Evolutionary conservation across 2,113 vertebrate species (phyloP).

Genomic region (Cebidichthys violaceus): DNA sequence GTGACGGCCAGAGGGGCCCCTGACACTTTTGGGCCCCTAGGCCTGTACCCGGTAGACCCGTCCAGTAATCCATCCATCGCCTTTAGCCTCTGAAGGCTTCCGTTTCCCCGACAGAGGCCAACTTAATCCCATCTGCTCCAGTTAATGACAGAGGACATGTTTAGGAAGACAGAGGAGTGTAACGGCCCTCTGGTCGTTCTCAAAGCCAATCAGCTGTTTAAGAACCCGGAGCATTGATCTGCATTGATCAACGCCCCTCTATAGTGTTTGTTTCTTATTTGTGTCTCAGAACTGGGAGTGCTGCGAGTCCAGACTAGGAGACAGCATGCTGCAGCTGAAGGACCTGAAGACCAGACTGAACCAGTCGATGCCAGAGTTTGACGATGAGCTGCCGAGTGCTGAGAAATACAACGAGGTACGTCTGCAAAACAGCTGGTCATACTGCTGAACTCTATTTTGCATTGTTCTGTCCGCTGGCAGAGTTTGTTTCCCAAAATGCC

Average conservation of each 20-base stretch:
- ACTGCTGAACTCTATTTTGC: neutral
- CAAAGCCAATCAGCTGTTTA: neutral
- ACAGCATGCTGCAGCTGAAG: slow-evolving; percentile 78
- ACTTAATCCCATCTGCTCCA: slow-evolving; percentile 65
- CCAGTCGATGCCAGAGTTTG: slow-evolving; percentile 83
- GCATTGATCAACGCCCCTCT: neutral
- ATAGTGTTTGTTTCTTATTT: neutral
- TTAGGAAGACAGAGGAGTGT: slow-evolving; percentile 8
- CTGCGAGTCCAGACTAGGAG: slow-evolving; percentile 83
- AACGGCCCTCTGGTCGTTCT: neutral
- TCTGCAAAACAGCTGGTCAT: neutral
- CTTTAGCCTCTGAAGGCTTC: neutral
- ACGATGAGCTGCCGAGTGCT: slow-evolving; percentile 83
- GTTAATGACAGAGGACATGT: slow-evolving; percentile 16
- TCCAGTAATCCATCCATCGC: slow-evolving; percentile 16
- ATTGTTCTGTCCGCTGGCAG: neutral
- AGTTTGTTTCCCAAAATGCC: too few relatives aligned
- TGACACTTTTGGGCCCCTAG: neutral
- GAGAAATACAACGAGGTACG: slow-evolving; percentile 86
- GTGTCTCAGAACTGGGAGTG: slow-evolving; percentile 88
- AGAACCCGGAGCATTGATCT: neutral
- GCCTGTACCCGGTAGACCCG: too few relatives aligned
- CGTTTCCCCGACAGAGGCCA: neutral
- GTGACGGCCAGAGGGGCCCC: neutral
- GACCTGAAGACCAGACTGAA: slow-evolving; percentile 83